phyloP scores from a whole-genome alignment of 2,888 invertebrate genomes.

The Choreutis nemorana region DNA sequence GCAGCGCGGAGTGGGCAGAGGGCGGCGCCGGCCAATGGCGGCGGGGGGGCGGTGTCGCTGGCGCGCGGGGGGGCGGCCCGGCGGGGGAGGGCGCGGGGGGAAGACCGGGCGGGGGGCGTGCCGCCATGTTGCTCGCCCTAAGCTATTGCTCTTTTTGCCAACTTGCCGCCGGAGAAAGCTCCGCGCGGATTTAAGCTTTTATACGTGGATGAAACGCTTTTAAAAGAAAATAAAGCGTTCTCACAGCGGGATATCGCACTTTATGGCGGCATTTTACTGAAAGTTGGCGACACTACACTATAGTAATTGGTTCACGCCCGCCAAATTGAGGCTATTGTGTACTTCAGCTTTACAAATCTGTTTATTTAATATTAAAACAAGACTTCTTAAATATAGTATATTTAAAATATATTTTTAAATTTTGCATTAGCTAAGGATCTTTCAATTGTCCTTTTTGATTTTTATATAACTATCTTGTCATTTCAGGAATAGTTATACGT shows the following conservation, averaged over 20 bases:
- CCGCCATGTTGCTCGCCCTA: conserved; percentile 48
- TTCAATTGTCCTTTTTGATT: too few species aligned
- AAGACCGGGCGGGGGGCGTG: conserved; percentile 36
- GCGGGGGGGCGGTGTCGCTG: conserved; percentile 18
- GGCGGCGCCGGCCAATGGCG: conserved; percentile 24
- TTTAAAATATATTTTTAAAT: too few species aligned
- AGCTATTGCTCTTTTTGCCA: conserved; percentile 61
- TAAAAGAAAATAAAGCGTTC: conserved; percentile 64
- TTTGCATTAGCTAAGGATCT: too few species aligned
- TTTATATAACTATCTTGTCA: too few species aligned
- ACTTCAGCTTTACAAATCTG: conserved; percentile 12
- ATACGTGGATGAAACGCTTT: conserved; percentile 66
- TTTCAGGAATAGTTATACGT: too few species aligned
- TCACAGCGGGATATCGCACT: conserved; percentile 60
- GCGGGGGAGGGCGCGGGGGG: conserved; percentile 17
- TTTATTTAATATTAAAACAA: neutral
- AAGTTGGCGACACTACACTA: conserved; percentile 54
- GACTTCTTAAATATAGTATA: neutral
- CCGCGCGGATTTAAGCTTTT: conserved; percentile 64
- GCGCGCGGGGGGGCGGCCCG: conserved; percentile 16
- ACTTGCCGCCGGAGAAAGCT: conserved; percentile 58
- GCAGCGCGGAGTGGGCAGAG: conserved; percentile 14
- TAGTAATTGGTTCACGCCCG: conserved; percentile 48
- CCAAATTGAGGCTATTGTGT: conserved; percentile 36
- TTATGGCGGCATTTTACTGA: conserved; percentile 59